Base-by-base conservation (phyloP, 1,140 invertebrate genomes). In the Brachionus rotundiformis region DNA sequence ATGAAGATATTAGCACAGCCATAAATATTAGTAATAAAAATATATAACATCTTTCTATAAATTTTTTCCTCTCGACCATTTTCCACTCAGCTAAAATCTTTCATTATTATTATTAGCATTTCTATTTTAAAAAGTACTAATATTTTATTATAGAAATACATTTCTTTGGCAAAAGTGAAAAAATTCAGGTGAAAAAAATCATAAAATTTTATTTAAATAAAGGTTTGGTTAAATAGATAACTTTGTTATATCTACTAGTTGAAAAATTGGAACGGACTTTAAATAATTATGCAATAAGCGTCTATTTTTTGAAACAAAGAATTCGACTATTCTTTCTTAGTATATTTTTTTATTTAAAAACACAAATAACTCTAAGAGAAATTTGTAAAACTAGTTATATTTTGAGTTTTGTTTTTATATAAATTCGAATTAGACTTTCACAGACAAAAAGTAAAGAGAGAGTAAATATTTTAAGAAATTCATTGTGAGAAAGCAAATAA, bases 381-480 rank as follows among this genome's bases (percentile, higher is more conserved):
- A 23, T 25, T 54, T 2, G 16, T 19, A 54, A 54, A 19, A 19
- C 19, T 7, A 19, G 47, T 19, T 54, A 41, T 41, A 19, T 54
- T 54, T 16, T 54, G n/a, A 49, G 44, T 16, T 49, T 49, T 54
- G 8, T 54, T 54, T 54, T 54, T 8, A 8, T 49, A 54, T 19
- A 23, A 54, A 19, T 19, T 19, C 23, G 5, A 10, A 39, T 39
- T 10, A 39, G 36, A 39, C 47, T 54, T 5, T 54, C 19, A 54
- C 47, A 54, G 47, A 25, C 47, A 54, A 54, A 54, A 49, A 25
- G 23, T 5, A 19, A 8, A 54, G 8, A 54, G 47, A 54, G 8
- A 8, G 47, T 54, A 54, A 54, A 54, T 54, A 54, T 54, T 54
- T 54, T 54, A 19, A 54, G 47, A 54, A 54, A 54, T 54, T 54